These are phyloP conservation scores for Catocala fraxini DNA, from an alignment of 2,888 invertebrate genomes.

Conservation along the genomic window DNA sequence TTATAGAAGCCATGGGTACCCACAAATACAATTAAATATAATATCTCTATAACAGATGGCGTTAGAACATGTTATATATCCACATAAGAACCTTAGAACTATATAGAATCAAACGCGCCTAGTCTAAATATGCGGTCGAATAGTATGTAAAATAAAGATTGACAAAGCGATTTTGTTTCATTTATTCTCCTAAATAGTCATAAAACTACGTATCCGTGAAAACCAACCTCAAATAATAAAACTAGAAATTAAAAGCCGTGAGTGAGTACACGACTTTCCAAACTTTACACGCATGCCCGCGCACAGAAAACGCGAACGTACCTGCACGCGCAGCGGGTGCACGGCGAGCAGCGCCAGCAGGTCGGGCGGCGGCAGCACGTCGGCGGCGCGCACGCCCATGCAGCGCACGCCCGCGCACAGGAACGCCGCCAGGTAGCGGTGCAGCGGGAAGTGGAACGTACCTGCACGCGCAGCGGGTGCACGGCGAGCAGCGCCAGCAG, in stretches of 20 bases:
- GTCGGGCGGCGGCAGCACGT: slow-evolving; percentile 93
- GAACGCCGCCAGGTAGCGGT: slow-evolving; percentile 93
- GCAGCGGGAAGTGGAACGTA: slow-evolving; percentile 97
- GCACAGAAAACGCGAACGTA: slow-evolving; percentile 91
- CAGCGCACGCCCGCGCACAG: slow-evolving; percentile 93
- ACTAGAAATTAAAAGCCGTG: no score
- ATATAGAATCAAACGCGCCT: slow-evolving; percentile 11
- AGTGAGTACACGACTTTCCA: no score
- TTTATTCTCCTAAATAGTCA: background rate
- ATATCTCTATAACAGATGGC: no score
- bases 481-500: slow-evolving; percentile 94
- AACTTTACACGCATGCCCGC: slow-evolving; percentile 89
- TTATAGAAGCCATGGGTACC: no score
- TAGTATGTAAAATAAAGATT: slow-evolving; percentile 13
- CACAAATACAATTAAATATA: no score
- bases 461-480: slow-evolving; percentile 97
- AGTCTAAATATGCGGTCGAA: slow-evolving; percentile 9
- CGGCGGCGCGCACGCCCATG: slow-evolving; percentile 92
- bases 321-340: slow-evolving; percentile 97
- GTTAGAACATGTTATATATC: no score
- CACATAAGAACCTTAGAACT: no score
- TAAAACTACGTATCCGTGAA: no score
- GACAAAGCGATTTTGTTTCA: slow-evolving; percentile 4
- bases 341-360: slow-evolving; percentile 94
- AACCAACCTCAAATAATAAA: background rate